phyloP scores from a whole-genome alignment of 2,797 vertebrate species.

The Helarctos malayanus region DNA sequence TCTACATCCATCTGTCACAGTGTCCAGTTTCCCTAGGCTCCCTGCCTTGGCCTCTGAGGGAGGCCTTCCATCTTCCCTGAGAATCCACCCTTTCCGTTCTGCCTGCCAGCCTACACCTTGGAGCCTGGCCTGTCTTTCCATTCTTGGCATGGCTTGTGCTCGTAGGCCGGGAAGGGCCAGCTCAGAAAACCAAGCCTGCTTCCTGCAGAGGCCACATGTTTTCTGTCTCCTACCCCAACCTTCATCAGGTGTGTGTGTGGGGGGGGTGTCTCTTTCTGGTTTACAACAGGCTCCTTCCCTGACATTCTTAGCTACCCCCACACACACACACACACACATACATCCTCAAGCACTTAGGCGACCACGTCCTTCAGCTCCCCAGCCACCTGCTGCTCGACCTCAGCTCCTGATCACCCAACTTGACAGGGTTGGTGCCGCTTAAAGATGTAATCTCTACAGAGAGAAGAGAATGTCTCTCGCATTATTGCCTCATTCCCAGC shows the following conservation, averaged over 20 bases:
- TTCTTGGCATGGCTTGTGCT: neutral
- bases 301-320: neutral
- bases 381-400: neutral
- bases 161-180: neutral
- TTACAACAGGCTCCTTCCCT: neutral
- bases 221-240: neutral
- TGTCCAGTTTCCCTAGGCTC: neutral
- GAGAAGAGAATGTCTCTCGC: neutral
- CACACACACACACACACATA: neutral
- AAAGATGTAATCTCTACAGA: neutral
- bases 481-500: neutral
- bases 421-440: neutral
- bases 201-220: neutral
- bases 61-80: neutral
- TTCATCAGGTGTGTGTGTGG: neutral
- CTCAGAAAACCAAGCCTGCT: neutral
- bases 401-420: neutral
- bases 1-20: neutral
- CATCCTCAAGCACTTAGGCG: neutral
- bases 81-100: neutral
- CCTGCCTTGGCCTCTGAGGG: neutral
- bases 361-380: neutral
- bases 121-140: neutral
- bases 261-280: neutral
- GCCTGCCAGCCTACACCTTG: neutral